Conservation (phyloP, 2,113 vertebrate genomes). For the Cacatua alba region DNA sequence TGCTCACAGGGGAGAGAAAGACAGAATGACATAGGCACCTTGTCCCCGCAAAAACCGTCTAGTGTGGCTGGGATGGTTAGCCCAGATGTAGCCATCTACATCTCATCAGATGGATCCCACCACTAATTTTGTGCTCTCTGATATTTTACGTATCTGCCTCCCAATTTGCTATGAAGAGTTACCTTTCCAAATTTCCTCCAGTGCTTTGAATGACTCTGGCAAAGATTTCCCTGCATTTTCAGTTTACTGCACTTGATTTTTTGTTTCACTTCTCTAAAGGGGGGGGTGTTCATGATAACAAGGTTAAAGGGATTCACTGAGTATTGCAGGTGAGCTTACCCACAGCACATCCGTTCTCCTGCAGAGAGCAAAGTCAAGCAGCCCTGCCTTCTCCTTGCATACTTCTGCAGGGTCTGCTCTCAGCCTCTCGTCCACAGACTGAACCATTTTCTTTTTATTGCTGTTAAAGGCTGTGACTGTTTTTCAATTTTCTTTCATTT, state of each 20-base stretch:
- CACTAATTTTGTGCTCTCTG: background rate
- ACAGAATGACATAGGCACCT: background rate
- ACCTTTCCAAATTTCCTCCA: background rate
- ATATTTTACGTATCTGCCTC: background rate
- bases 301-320: background rate
- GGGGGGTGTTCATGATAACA: background rate
- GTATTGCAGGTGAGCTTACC: background rate
- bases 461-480: constrained; percentile 34
- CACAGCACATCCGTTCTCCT: background rate
- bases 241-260: background rate
- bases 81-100: background rate
- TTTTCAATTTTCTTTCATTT: constrained; percentile 65
- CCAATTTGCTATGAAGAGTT: background rate
- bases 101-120: background rate
- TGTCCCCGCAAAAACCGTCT: background rate
- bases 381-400: background rate
- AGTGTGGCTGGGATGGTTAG: background rate
- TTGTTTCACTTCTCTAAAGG: background rate
- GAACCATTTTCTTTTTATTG: constrained; percentile 34
- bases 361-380: background rate
- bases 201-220: background rate
- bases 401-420: background rate
- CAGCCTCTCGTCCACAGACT: background rate
- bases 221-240: background rate
- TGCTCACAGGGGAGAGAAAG: background rate